Base-by-base conservation (phyloP, 2,888 invertebrate genomes). In the Chymomyza caudatula region DNA sequence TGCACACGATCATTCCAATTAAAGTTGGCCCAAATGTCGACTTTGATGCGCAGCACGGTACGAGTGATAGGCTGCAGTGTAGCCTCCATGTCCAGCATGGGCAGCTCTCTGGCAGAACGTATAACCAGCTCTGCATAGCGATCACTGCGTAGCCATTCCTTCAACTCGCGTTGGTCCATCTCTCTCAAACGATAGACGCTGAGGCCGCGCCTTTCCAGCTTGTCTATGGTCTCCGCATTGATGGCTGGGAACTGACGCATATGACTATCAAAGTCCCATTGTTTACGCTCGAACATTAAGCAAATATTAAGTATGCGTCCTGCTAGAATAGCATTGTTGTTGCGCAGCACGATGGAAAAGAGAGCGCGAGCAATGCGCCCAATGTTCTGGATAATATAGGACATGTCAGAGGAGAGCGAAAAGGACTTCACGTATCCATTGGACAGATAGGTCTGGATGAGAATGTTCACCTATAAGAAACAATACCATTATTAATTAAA, bases 51-150 rank as follows among this genome's bases (percentile, higher is more conserved):
- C 13, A 98, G 91, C 3, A 98, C 95, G 0, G 96, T 97, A 54
- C 98, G 93, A 0, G 99, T 99, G 76, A 99, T 99, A 0, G 99
- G 99, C 87, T 99, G 98, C 6, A 99, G 91, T 25, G 91, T 93
- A 0, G 97, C 94, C 29, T 96, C 96, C 84, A 98, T 92, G 29
- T 95, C 94, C 2, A 99, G 89, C 1, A 93, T 86, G 0, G 99
- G 99, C 83, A 99, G 94, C 81, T 97, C 95, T 17, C 94, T 93
- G 0, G 96, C 96, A 77, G 95, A 97, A 77, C 94, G 94, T 88
- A 96, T 96, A 0, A 99, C 92, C 29, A 94, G 91, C 2, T 92
- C 91, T 0, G 95, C 98, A 88, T 94, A 93, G 13, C 86, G 85
- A 44, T 94, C 93, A 89, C 97, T 95, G 3, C 95, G 93, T 49